Conservation (phyloP, 1,140 invertebrate genomes). For the Sarcophaga bullata region DNA sequence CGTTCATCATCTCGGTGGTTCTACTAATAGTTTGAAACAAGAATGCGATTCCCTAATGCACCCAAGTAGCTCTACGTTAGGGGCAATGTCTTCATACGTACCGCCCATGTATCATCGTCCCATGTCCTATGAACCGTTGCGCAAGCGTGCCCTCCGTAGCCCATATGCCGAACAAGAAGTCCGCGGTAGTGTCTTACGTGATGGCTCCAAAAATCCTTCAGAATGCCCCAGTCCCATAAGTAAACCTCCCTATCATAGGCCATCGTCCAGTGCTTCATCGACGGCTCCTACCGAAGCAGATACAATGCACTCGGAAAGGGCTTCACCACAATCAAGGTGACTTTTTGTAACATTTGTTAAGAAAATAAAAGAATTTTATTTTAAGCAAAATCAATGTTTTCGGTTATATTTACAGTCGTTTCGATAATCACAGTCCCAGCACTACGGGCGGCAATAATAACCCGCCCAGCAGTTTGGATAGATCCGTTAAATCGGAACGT, state of each 20-base stretch:
- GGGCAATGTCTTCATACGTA: slow-evolving; percentile 55
- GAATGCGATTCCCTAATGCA: slow-evolving; percentile 65
- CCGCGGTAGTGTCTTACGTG: slow-evolving; percentile 65
- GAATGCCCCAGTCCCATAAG: slow-evolving; percentile 64
- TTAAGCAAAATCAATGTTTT: slow-evolving; percentile 25
- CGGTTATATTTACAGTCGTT: slow-evolving; percentile 52
- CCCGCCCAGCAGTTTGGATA: slow-evolving; percentile 54
- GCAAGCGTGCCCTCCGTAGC: slow-evolving; percentile 68
- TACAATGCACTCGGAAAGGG: slow-evolving; percentile 64
- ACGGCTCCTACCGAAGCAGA: slow-evolving; percentile 65
- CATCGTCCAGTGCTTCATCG: slow-evolving; percentile 63
- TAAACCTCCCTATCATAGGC: slow-evolving; percentile 62
- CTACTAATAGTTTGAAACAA: slow-evolving; percentile 60
- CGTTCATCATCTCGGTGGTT: slow-evolving; percentile 55
- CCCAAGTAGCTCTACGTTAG: slow-evolving; percentile 55
- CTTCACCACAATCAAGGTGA: slow-evolving; percentile 64
- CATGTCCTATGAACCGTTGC: slow-evolving; percentile 64
- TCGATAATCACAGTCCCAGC: slow-evolving; percentile 65
- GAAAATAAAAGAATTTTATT: not conserved
- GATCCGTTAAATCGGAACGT: slow-evolving; percentile 63
- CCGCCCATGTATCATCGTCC: slow-evolving; percentile 64
- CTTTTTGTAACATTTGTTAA: slow-evolving; percentile 3
- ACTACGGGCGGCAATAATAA: slow-evolving; percentile 64
- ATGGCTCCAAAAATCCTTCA: slow-evolving; percentile 62
- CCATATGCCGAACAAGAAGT: slow-evolving; percentile 65